phyloP scores from a whole-genome alignment of 1,140 invertebrate species.

The Drosophila melanogaster region Release_6_plus_ISO1_MT NT_033779.5:483001-483500 shows the following conservation, averaged over 20 bases:
- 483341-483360: not conserved
- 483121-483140: conserved; percentile 22
- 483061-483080: not conserved
- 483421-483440: conserved; percentile 69
- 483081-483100: not conserved
- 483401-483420: conserved; percentile 16
- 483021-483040: too few species aligned
- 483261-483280: too few species aligned
- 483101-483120: conserved; percentile 1
- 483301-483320: not conserved
- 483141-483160: conserved; percentile 35
- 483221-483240: not conserved
- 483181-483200: not conserved
- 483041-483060: conserved; percentile 8
- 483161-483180: conserved; percentile 7
- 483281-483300: not conserved
- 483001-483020: too few species aligned
- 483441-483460: conserved; percentile 48
- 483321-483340: conserved; percentile 1
- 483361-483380: conserved; percentile 26
- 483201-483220: not conserved
- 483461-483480: conserved; percentile 19
- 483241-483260: too few species aligned
- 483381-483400: conserved; percentile 31
- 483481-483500: conserved; percentile 41